Percentiles rank a stretch among this genome's conserved stretches.
Conservation (phyloP, 1,140 invertebrate species). For the Drosophila pruinosa region DNA sequence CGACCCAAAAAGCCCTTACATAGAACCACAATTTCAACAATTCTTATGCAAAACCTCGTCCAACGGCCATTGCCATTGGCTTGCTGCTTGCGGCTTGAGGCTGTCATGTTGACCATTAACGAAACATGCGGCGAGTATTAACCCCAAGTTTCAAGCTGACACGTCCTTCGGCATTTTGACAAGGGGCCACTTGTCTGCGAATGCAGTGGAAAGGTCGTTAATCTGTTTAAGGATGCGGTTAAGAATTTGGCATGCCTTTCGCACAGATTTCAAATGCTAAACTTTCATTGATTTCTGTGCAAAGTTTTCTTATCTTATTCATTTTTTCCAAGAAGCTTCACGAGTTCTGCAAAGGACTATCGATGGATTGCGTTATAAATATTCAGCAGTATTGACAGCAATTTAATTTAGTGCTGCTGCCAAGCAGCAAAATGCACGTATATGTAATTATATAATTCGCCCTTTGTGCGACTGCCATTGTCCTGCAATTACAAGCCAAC, state of each 20-base stretch:
- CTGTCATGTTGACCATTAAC: conserved; percentile 32
- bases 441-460: conserved; percentile 64
- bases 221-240: conserved; percentile 33
- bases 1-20: not conserved
- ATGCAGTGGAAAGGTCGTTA: conserved; percentile 19
- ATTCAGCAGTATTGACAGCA: not conserved
- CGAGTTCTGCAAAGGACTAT: not conserved
- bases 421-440: not conserved
- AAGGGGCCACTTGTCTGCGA: conserved; percentile 4
- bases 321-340: not conserved
- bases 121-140: conserved; percentile 30
- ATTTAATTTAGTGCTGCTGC: conserved; percentile 1
- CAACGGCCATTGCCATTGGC: not conserved
- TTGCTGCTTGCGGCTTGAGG: not conserved
- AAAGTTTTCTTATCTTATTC: not conserved
- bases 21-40: not conserved
- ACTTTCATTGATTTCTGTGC: conserved; percentile 23
- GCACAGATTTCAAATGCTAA: not conserved
- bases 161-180: conserved; percentile 3
- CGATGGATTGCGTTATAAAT: not conserved
- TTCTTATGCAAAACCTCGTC: conserved; percentile 20
- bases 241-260: not conserved
- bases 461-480: conserved; percentile 42
- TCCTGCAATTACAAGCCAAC: conserved; percentile 58
- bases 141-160: conserved; percentile 6